Evolutionary conservation across 2,113 vertebrate genomes (phyloP).

Genomic region (Oncorhynchus kisutch): DNA sequence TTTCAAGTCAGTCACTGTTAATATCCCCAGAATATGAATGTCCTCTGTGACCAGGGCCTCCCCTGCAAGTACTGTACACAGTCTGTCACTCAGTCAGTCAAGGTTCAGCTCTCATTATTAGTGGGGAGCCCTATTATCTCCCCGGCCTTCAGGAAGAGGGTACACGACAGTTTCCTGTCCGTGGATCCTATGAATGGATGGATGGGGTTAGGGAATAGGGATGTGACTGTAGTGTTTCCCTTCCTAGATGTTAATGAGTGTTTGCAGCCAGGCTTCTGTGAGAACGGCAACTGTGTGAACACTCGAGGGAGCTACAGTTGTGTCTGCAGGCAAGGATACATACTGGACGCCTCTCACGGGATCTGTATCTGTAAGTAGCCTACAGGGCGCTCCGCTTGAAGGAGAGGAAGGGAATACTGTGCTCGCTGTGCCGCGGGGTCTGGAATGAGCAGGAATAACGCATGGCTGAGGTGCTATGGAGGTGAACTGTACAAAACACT

Average conservation of each 20-base stretch:
- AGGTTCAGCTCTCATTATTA: too few relatives aligned
- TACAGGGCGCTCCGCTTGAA: neutral
- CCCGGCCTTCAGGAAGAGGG: too few relatives aligned
- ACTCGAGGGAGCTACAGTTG: conserved; percentile 92
- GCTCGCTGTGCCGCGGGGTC: conserved; percentile 1
- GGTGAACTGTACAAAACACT: neutral
- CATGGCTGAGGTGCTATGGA: neutral
- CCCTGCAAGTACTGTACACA: too few relatives aligned
- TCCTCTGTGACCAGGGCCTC: too few relatives aligned
- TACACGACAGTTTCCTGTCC: too few relatives aligned
- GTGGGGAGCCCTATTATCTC: too few relatives aligned
- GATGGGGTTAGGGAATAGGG: neutral
- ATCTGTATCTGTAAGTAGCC: conserved; percentile 93
- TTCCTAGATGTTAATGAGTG: conserved; percentile 92
- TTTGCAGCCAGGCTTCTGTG: conserved; percentile 82
- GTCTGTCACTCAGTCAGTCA: too few relatives aligned
- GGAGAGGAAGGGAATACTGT: neutral
- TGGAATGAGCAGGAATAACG: conserved; percentile 41
- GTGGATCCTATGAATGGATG: neutral
- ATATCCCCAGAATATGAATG: too few relatives aligned
- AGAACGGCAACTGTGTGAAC: conserved; percentile 89
- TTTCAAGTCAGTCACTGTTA: too few relatives aligned
- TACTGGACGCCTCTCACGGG: conserved; percentile 89
- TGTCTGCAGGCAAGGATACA: conserved; percentile 84
- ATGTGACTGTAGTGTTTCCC: conserved; percentile 14